Percentiles rank a stretch among this genome's conserved stretches.
Evolutionary conservation across 2,888 invertebrate genomes (phyloP).

Genomic region (Notodonta dromedarius): DNA sequence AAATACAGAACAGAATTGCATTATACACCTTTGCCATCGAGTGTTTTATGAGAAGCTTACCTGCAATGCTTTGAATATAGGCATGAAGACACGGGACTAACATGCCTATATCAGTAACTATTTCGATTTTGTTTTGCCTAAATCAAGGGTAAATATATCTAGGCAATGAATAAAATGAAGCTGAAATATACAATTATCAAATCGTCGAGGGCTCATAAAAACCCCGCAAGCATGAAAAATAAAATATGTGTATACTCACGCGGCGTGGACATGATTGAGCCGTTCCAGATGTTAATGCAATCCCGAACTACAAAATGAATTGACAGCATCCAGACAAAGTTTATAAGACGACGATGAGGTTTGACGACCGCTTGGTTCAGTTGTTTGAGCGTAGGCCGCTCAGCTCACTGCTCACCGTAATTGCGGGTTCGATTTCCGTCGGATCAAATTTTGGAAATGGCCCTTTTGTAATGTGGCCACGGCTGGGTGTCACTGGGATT

Average conservation of each 20-base stretch:
- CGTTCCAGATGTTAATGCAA: slow-evolving; percentile 1
- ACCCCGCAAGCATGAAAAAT: background rate
- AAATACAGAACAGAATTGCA: slow-evolving; percentile 24
- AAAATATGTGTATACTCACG: background rate
- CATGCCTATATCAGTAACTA: too few relatives aligned
- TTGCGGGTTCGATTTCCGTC: too few relatives aligned
- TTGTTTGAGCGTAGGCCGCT: too few relatives aligned
- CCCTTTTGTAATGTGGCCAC: too few relatives aligned
- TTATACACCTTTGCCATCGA: slow-evolving; percentile 19
- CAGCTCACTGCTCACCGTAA: too few relatives aligned
- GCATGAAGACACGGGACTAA: too few relatives aligned
- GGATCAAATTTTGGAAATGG: too few relatives aligned
- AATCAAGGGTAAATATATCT: too few relatives aligned
- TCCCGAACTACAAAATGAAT: background rate
- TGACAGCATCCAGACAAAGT: slow-evolving; percentile 6
- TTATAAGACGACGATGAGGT: background rate
- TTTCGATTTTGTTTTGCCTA: too few relatives aligned
- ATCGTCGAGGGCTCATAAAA: background rate
- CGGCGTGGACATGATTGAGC: slow-evolving; percentile 4
- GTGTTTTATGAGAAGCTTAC: background rate
- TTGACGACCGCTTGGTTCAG: too few relatives aligned
- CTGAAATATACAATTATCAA: background rate
- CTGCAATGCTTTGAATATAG: background rate
- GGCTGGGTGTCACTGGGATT: too few relatives aligned
- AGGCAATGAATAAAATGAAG: too few relatives aligned